Percentiles rank a stretch among this genome's conserved stretches.
phyloP scores from a whole-genome alignment of 2,113 vertebrate genomes.

The Ascaphus truei region DNA sequence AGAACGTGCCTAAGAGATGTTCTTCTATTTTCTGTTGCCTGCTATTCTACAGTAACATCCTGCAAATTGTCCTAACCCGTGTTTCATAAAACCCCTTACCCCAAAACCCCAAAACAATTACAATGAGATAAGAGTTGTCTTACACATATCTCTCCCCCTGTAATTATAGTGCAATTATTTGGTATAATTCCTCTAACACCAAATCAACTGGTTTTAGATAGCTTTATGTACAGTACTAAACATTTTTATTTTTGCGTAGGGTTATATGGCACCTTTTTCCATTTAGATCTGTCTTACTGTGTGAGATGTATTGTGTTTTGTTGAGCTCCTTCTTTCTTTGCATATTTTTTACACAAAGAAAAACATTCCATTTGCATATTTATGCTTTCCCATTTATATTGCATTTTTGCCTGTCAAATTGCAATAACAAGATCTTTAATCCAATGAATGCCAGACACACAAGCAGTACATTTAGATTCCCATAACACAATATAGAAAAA shows the following conservation, averaged over 20 bases:
- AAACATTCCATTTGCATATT: not conserved
- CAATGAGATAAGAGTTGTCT: too few relatives aligned
- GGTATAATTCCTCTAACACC: not conserved
- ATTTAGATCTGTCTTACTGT: not conserved
- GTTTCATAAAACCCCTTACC: too few relatives aligned
- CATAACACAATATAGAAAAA: too few relatives aligned
- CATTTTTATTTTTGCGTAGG: not conserved
- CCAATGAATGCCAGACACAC: not conserved
- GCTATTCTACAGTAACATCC: too few relatives aligned
- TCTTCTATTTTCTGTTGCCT: too few relatives aligned
- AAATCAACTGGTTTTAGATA: not conserved
- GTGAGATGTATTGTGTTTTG: conserved; percentile 3
- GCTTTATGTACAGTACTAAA: not conserved
- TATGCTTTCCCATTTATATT: not conserved
- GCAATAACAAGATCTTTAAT: not conserved
- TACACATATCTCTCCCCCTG: too few relatives aligned
- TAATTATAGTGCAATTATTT: not conserved
- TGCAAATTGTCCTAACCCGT: too few relatives aligned
- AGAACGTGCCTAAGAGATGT: too few relatives aligned
- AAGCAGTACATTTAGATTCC: not conserved
- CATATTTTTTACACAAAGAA: conserved; percentile 1
- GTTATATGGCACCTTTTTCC: not conserved
- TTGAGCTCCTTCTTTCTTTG: not conserved
- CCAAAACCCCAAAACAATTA: too few relatives aligned
- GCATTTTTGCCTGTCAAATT: not conserved